These are phyloP conservation scores for Papio anubis DNA, from an alignment of 2,113 vertebrate genomes.

Conservation along the genomic window DNA sequence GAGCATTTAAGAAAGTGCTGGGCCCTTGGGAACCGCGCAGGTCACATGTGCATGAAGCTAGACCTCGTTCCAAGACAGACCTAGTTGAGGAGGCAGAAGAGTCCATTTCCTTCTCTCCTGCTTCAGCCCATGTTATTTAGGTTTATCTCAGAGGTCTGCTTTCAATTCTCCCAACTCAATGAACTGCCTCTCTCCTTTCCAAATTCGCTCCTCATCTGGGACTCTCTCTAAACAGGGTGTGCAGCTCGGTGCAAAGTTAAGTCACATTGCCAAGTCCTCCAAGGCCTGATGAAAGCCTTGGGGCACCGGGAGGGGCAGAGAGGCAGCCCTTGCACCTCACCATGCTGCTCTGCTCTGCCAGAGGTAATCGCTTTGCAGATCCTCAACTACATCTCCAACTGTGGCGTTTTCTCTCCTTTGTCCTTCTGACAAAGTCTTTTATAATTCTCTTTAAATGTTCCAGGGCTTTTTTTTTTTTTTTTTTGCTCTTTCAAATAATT, in stretches of 20 bases:
- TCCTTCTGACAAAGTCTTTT: slow-evolving; percentile 79
- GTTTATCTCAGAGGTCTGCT: background rate
- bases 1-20: accelerated
- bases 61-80: background rate
- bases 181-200: background rate
- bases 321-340: slow-evolving; percentile 3
- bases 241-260: slow-evolving; percentile 42
- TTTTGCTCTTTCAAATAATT: slow-evolving; percentile 67
- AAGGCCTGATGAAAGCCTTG: background rate
- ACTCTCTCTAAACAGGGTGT: background rate
- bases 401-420: slow-evolving; percentile 70
- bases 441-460: slow-evolving; percentile 81
- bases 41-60: accelerated
- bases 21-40: background rate
- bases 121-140: background rate
- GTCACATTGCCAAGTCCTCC: slow-evolving; percentile 51
- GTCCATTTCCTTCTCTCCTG: background rate
- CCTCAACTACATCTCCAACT: slow-evolving; percentile 17
- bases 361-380: slow-evolving; percentile 62
- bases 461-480: slow-evolving; percentile 55
- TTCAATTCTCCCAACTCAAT: background rate
- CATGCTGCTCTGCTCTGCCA: slow-evolving; percentile 44
- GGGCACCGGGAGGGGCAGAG: background rate
- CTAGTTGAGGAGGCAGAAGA: accelerated
- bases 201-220: background rate